Evolutionary conservation across 1,140 invertebrate species (phyloP), one percentile per base, ranked within the genome.

Genomic region (Diachasma alloeum): DNA sequence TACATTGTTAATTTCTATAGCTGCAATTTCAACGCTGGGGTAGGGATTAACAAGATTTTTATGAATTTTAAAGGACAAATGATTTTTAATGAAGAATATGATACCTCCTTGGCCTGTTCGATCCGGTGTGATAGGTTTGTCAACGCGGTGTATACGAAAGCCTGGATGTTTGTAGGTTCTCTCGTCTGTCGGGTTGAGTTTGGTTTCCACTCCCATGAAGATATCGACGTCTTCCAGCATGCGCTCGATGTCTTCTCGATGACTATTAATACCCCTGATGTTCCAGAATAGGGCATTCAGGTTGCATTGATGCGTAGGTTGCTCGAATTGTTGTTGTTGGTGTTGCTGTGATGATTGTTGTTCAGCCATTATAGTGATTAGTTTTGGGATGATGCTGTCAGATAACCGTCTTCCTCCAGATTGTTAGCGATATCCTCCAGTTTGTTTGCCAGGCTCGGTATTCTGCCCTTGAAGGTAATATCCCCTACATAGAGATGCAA

Each of bases 271-370:
- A 11, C 71, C 44, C 31, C 71, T 17, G 36, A 48, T 22, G 13
- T 72, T 72, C 71, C 71, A 72, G 31, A 72, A 72, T 15, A 74
- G 17, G 10, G 63, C 1, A 37, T 74, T 63, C 0, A 59, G 46
- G 13, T 74, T 63, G 17, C 22, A 26, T 9, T 5, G 8, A 9
- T 19, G 4, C 56, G 3, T 13, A 37, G 3, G 66, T 56, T 22
- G 15, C 4, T 26, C 26, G 56, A n/a, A n/a, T 6, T 11, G 39
- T 8, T 42, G 39, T 5, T 42, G 39, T 8, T 42, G 39, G 39
- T 8, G 39, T 8, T 11, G 39, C 39, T 11, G 11, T 42, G 39
- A 42, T 42, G 39, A 42, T 8, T 42, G 5, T 42, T 42, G 11
- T 42, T n/a, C n/a, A n/a, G n/a, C n/a, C n/a, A n/a, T n/a, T n/a